phyloP scores from a whole-genome alignment of 2,888 invertebrate genomes.

The Leucophenga maculata region DNA sequence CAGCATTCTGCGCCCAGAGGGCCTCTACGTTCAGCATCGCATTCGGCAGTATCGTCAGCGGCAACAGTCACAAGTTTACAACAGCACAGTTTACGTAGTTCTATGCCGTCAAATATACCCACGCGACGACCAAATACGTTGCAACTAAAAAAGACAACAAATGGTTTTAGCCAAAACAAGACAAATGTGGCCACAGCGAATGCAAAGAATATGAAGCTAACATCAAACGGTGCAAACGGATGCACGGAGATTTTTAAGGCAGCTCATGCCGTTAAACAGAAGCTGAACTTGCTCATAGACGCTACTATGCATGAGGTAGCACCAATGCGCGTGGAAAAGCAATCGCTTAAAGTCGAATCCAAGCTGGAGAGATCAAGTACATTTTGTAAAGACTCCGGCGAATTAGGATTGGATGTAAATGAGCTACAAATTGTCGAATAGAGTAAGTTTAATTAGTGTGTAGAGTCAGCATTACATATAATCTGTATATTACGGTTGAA shows the following conservation, averaged over 20 bases:
- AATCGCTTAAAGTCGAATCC: conserved; percentile 49
- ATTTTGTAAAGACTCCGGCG: conserved; percentile 71
- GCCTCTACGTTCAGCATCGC: conserved; percentile 64
- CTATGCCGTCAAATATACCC: conserved; percentile 69
- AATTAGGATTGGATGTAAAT: conserved; percentile 62
- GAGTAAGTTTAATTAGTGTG: conserved; percentile 6
- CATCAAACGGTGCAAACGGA: conserved; percentile 48
- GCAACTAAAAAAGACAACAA: conserved; percentile 62
- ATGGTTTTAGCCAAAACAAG: conserved; percentile 16
- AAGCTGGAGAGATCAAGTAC: conserved; percentile 73
- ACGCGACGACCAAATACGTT: conserved; percentile 68
- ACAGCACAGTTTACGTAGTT: conserved; percentile 62
- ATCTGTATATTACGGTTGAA: conserved; percentile 23
- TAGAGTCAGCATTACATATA: too few relatives aligned
- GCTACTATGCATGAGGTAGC: conserved; percentile 37
- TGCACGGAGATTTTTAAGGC: conserved; percentile 58
- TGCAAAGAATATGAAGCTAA: conserved; percentile 38
- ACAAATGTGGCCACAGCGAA: conserved; percentile 31
- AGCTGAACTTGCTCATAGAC: conserved; percentile 67
- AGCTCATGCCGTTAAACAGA: conserved; percentile 65
- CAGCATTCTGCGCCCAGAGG: conserved; percentile 45
- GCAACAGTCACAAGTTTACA: conserved; percentile 48
- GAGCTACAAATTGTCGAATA: conserved; percentile 72
- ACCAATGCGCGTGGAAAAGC: conserved; percentile 43
- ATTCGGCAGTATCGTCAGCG: conserved; percentile 56